phyloP scores from a whole-genome alignment of 2,113 vertebrate genomes.

The Kryptolebias marmoratus region DNA sequence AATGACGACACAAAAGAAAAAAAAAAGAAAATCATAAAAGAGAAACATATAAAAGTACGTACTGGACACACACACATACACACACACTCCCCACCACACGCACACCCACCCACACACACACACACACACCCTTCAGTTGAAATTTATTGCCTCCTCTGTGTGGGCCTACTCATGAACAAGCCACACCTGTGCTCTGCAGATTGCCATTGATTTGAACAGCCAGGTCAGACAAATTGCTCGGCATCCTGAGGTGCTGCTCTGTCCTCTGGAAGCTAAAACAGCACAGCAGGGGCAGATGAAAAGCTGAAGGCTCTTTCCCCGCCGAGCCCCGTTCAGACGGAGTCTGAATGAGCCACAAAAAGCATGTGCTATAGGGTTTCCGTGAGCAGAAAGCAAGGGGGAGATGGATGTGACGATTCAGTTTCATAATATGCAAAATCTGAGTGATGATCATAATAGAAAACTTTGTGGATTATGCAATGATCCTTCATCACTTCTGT shows the following conservation, averaged over 20 bases:
- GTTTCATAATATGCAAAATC: constrained; percentile 14
- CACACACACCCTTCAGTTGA: background rate
- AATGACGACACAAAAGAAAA: background rate
- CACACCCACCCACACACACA: background rate
- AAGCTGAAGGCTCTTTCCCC: constrained; percentile 24
- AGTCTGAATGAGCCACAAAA: constrained; percentile 24
- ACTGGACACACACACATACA: background rate
- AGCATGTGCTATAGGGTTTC: constrained; percentile 22
- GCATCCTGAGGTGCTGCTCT: constrained; percentile 28
- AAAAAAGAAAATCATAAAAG: too few relatives aligned
- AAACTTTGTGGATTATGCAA: background rate
- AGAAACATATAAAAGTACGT: too few relatives aligned
- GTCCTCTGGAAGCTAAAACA: constrained; percentile 24
- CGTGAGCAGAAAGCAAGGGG: constrained; percentile 15
- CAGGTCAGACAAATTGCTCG: constrained; percentile 51
- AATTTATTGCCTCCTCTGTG: constrained; percentile 20
- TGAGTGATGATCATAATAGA: constrained; percentile 18
- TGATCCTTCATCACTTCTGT: background rate
- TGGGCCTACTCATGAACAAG: constrained; percentile 32
- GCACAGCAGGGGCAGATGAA: constrained; percentile 19
- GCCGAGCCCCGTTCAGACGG: constrained; percentile 14
- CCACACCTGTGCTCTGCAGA: constrained; percentile 41
- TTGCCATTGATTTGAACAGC: constrained; percentile 45
- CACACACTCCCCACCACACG: background rate
- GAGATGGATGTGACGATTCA: constrained; percentile 11